These are phyloP conservation scores for Nasonia giraulti DNA, from an alignment of 1,140 invertebrate species.

Conservation along the genomic window DNA sequence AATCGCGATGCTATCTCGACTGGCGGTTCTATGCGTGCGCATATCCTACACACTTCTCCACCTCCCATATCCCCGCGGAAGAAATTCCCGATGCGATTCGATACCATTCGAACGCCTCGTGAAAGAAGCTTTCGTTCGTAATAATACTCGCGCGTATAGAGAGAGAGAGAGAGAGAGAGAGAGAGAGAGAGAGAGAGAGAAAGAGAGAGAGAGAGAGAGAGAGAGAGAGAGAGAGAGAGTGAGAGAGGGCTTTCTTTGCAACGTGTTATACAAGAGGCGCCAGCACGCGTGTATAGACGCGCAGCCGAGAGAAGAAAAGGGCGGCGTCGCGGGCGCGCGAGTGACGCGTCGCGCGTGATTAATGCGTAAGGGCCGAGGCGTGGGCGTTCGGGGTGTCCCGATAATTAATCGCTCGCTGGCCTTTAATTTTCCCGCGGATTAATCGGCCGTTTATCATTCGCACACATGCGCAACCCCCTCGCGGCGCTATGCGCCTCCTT, in stretches of 20 bases:
- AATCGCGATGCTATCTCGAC: not conserved
- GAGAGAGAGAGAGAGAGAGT: too few relatives aligned
- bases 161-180: too few relatives aligned
- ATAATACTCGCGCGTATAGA: too few relatives aligned
- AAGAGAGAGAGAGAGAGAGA: too few relatives aligned
- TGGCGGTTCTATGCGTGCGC: not conserved
- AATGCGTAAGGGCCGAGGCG: slow-evolving; percentile 58
- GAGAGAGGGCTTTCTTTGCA: not conserved
- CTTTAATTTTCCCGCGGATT: slow-evolving; percentile 48
- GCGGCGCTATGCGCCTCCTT: not conserved
- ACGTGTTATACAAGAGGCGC: not conserved
- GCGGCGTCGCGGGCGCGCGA: slow-evolving; percentile 47
- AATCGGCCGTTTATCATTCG: slow-evolving; percentile 49
- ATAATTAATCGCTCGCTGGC: slow-evolving; percentile 28
- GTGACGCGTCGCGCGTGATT: slow-evolving; percentile 56
- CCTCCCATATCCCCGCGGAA: not conserved
- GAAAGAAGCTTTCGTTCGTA: too few relatives aligned
- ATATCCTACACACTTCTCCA: not conserved
- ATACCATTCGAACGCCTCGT: not conserved
- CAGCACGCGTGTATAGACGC: not conserved
- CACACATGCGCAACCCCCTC: not conserved
- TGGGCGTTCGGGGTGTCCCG: slow-evolving; percentile 45
- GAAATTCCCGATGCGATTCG: not conserved
- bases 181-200: too few relatives aligned
- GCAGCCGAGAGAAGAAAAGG: not conserved